Evolutionary conservation across 2,797 vertebrate species (phyloP), one percentile per base, ranked within the genome.

Genomic region (Taenioides sp.): DNA sequence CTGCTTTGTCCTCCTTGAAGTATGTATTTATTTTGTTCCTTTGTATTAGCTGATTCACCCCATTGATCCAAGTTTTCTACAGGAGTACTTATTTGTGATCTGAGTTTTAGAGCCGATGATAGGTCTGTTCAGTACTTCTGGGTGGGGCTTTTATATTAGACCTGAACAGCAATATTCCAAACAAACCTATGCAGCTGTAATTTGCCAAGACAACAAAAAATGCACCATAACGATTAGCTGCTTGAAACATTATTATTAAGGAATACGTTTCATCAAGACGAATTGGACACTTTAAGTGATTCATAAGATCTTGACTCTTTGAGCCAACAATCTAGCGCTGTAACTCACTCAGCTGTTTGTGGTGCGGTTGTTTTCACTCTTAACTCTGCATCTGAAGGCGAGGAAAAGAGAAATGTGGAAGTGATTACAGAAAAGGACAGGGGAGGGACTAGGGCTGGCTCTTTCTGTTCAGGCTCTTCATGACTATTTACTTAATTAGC

Each of bases 381-480:
- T 77, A 58, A 74, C 67, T 80, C 85, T 89, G 85, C 22, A 18
- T 57, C 54, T 57, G 54, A 23, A 54, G 82, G 72, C 55, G 81
- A 72, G 66, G 65, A 57, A 72, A 71, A 65, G 75, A 83, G 73
- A 89, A 91, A 92, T 91, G 89, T 91, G 91, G 91, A 89, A 93
- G 86, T 87, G 74, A 92, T 92, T 92, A 92, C 74, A 80, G 83
- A 81, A 76, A 1, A 80, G 83, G 81, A 86, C 80, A 83, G 80
- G 89, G 80, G 87, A 82, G 89, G 88, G 87, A 81, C 83, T 83
- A 80, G 70, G 71, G 84, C 82, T 86, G 78, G 85, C 84, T 87
- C 74, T 31, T 14, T 77, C 78, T 61, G 81, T 82, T 78, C 70
- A 75, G 79, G 83, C 85, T 89, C 81, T 78, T 85, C 82, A 77